phyloP scores from a whole-genome alignment of 1,140 invertebrate species.

The Ceratitis capitata region DNA sequence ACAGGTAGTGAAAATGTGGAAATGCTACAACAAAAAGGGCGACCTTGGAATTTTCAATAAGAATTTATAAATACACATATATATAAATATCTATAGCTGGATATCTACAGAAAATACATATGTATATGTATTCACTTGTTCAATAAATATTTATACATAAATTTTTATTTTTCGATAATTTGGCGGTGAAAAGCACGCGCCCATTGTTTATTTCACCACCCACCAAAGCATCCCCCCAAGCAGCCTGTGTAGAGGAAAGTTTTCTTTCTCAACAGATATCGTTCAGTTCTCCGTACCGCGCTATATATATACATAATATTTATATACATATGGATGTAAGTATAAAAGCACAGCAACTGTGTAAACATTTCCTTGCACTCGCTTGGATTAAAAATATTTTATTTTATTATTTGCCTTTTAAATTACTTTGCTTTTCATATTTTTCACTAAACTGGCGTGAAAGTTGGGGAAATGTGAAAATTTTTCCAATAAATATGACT shows the following conservation, averaged over 20 bases:
- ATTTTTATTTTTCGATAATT: not conserved
- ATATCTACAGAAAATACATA: not conserved
- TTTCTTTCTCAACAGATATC: no score
- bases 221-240: not conserved
- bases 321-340: not conserved
- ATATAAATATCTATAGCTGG: not conserved
- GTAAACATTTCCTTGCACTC: not conserved
- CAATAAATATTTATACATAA: not conserved
- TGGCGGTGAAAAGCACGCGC: not conserved
- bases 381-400: not conserved
- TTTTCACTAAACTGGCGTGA: no score
- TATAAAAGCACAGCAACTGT: not conserved
- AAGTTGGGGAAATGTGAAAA: not conserved
- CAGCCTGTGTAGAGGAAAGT: no score
- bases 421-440: not conserved
- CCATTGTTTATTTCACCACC: not conserved
- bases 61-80: not conserved
- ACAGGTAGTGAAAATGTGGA: not conserved
- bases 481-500: not conserved
- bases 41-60: slow-evolving; percentile 29
- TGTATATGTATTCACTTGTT: not conserved
- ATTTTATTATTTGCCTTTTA: not conserved
- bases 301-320: not conserved
- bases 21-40: not conserved
- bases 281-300: no score